Base-by-base conservation (phyloP, 2,888 invertebrate genomes). In the Osedax frankpressi region DNA sequence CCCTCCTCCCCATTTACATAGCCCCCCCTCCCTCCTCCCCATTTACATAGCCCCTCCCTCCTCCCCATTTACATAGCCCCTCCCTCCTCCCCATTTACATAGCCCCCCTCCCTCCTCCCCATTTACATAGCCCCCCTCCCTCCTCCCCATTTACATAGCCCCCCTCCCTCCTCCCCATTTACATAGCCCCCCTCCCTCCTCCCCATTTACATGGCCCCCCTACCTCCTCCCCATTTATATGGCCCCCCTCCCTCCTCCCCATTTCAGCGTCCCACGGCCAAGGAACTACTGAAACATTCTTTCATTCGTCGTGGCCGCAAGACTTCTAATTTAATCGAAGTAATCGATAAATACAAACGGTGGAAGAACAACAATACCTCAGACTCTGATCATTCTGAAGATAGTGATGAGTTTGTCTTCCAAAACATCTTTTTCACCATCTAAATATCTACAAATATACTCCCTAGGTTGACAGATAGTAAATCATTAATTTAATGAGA, bases 201-300 rank as follows among this genome's bases (percentile, higher is more conserved):
- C 65, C 24, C 24, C 24, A 65, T n/a, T 65, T 3, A 24, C n/a
- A 14, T 65, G 24, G 24, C n/a, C n/a, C n/a, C n/a, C n/a, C n/a
- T n/a, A n/a, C n/a, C n/a, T n/a, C n/a, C n/a, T n/a, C n/a, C n/a
- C n/a, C n/a, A n/a, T n/a, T n/a, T n/a, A n/a, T n/a, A n/a, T n/a
- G n/a, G n/a, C n/a, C n/a, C n/a, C n/a, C n/a, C n/a, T n/a, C n/a
- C n/a, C 26, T 14, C 24, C 67, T 14, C 14, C 67, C 27, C 28
- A 25, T 72, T 72, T 11, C 28, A 74, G 74, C 70, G 74, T 19
- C 74, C 74, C 6, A 73, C 74, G 3, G 74, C 74, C 6, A 73
- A 73, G 60, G 74, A 74, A 19, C 63, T 74, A 28, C 30, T 73
- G 24, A 30, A 60, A 24, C 74, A 74, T 28, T n/a, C 28, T 59